Evolutionary conservation across 92 coral and sea anemone genomes (phyloP).

Genomic region (Palythoa heliodiscus): DNA sequence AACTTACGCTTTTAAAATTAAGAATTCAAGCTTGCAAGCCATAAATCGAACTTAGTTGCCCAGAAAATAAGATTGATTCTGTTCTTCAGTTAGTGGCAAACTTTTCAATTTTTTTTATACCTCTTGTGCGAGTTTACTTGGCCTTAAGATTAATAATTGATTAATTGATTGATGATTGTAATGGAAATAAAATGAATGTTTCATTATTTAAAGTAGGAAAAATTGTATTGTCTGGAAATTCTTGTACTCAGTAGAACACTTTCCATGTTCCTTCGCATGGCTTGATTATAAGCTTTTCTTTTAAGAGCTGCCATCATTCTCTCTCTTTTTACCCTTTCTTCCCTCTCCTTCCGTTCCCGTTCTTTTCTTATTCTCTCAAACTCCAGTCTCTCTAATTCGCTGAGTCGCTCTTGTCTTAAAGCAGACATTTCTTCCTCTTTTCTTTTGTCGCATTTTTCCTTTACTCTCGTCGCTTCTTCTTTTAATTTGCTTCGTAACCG

Average conservation of each 20-base stretch:
- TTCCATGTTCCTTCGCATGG: constrained; percentile 60
- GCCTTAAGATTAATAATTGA: no score
- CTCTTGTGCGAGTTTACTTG: no score
- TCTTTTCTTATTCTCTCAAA: constrained; percentile 56
- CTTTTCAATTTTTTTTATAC: no score
- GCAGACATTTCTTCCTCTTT: constrained; percentile 57
- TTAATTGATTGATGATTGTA: no score
- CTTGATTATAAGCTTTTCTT: constrained; percentile 67
- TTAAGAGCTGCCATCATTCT: constrained; percentile 56
- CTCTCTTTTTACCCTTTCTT: constrained; percentile 56
- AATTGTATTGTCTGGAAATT: constrained; percentile 66
- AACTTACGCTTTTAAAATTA: no score
- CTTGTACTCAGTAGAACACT: constrained; percentile 52
- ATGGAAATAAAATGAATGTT: background rate
- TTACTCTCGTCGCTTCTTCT: constrained; percentile 52
- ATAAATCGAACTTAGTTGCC: no score
- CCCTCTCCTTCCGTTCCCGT: constrained; percentile 52
- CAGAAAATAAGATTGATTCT: no score
- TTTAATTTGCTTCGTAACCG: constrained; percentile 50
- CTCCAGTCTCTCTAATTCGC: constrained; percentile 58
- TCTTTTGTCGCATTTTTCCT: constrained; percentile 33
- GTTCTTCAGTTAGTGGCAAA: no score
- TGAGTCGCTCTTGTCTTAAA: constrained; percentile 61
- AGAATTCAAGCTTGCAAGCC: no score
- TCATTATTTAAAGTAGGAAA: constrained; percentile 65